Evolutionary conservation across 1,140 invertebrate genomes (phyloP).

Genomic region (Sinonovacula constricta): DNA sequence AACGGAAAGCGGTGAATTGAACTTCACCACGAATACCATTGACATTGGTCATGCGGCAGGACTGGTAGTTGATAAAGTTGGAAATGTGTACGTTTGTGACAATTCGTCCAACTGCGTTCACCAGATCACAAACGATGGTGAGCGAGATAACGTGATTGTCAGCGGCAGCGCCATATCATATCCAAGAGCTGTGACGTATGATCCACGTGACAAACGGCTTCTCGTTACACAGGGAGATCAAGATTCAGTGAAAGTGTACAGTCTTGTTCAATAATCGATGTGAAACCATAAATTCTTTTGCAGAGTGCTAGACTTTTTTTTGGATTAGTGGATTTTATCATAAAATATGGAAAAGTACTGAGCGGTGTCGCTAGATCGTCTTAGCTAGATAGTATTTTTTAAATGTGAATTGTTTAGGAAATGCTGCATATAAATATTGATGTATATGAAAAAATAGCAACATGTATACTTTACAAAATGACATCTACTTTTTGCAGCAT

Average conservation of each 20-base stretch:
- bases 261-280: neutral
- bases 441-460: no score
- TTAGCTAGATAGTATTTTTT: no score
- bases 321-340: no score
- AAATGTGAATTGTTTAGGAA: no score
- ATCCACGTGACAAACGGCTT: constrained; percentile 36
- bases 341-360: no score
- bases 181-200: constrained; percentile 37
- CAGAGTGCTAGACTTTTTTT: no score
- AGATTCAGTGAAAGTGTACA: constrained; percentile 42
- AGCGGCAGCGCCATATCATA: constrained; percentile 32
- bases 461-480: no score
- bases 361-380: no score
- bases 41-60: constrained; percentile 39
- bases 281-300: neutral
- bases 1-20: constrained; percentile 42
- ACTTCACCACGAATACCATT: constrained; percentile 35
- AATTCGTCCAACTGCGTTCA: constrained; percentile 33
- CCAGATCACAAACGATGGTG: constrained; percentile 19
- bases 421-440: no score
- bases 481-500: no score
- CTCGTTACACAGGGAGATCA: constrained; percentile 45
- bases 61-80: constrained; percentile 12
- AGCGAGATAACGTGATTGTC: constrained; percentile 35
- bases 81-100: constrained; percentile 45